These are phyloP conservation scores for Phalanger gymnotis DNA, from an alignment of 2,797 vertebrate species.

Conservation along the genomic window DNA sequence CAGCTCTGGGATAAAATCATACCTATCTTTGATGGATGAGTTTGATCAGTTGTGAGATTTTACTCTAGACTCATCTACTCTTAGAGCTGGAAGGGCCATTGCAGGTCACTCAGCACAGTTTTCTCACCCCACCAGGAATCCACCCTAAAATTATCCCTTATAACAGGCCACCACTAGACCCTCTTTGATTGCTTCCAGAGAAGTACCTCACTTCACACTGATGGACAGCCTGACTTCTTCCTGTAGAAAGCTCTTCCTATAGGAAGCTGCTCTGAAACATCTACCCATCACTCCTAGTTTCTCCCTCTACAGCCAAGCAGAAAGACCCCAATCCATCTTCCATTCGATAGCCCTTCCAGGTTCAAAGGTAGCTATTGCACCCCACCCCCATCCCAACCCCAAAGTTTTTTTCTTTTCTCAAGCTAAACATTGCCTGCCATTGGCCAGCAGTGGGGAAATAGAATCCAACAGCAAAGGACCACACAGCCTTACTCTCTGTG, in stretches of 20 bases:
- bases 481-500: no score
- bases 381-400: neutral
- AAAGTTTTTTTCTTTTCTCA: neutral
- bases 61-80: neutral
- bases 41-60: neutral
- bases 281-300: neutral
- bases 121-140: neutral
- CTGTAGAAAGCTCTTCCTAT: neutral
- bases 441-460: neutral
- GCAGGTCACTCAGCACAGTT: neutral
- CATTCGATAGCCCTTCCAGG: neutral
- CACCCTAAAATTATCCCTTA: neutral
- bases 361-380: neutral
- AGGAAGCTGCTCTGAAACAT: neutral
- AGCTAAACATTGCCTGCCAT: neutral
- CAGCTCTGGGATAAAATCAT: neutral
- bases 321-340: neutral
- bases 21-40: neutral
- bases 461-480: neutral
- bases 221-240: neutral
- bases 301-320: neutral
- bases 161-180: neutral
- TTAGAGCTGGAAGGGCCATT: neutral
- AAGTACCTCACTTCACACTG: neutral
- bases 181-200: neutral